Conservation (phyloP, 2,888 invertebrate genomes). For the Notocelia uddmanniana region DNA sequence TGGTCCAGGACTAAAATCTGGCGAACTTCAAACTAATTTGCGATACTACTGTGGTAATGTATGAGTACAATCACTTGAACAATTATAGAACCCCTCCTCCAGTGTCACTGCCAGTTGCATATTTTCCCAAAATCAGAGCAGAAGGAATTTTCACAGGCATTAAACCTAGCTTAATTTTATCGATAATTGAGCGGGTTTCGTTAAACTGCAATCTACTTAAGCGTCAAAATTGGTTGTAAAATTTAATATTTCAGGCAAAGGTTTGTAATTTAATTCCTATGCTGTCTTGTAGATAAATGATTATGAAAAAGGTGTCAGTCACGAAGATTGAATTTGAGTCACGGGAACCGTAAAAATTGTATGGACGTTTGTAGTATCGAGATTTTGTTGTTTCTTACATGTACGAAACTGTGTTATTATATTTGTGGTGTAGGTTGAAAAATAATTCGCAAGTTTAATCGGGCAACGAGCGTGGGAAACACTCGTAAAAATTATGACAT, state of each 20-base stretch:
- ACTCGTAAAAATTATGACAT: constrained; percentile 46
- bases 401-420: not conserved
- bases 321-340: not conserved
- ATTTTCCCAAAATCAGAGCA: not conserved
- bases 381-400: not conserved
- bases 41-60: constrained; percentile 27
- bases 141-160: not conserved
- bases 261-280: not conserved
- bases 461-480: constrained; percentile 45
- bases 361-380: not conserved
- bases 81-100: constrained; percentile 9
- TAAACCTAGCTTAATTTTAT: no score
- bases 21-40: constrained; percentile 54
- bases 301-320: not conserved
- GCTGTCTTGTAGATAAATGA: not conserved
- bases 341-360: not conserved
- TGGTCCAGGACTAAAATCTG: constrained; percentile 51
- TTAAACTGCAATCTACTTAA: no score
- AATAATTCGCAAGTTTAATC: constrained; percentile 35
- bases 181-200: no score
- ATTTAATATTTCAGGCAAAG: not conserved
- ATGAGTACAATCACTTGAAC: constrained; percentile 11
- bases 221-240: no score
- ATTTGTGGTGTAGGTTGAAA: constrained; percentile 1
- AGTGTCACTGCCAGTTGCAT: constrained; percentile 13